Evolutionary conservation across 2,888 invertebrate species (phyloP), one percentile per base, ranked within the genome.

Genomic region (Drosophila barbarae): DNA sequence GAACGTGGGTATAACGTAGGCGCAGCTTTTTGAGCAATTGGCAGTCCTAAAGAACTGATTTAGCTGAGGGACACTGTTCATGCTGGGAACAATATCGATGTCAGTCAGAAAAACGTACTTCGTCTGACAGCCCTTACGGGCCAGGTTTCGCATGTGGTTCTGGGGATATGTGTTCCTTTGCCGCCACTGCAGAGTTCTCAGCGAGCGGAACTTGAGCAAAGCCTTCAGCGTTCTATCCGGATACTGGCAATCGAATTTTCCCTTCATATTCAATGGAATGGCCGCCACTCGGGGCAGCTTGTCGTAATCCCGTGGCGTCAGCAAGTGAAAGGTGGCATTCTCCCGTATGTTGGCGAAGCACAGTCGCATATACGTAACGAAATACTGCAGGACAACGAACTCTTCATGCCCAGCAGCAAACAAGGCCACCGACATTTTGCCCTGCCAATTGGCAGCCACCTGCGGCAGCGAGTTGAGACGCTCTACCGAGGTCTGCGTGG

Each of bases 1-100:
- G 87, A 95, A 96, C 0, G 97, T 97, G 0, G 97, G 97, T 80
- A 97, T 94, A 44, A 97, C 96, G 89, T 94, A 97, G 18, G 96
- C 96, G 87, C 96, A 97, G 72, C 92, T 90, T 71, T 90, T 91
- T 6, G 69, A 65, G 76, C 92, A 92, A 47, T 92, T 92, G 9
- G 91, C 90, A 30, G 87, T 91, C 18, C 89, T 89, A 15, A 95
- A 89, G 87, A 96, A 96, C 59, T 90, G 90, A 74, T 95, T 93
- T 66, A 97, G 90, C 21, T 92, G 91, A 53, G 92, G 92, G 2
- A 94, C 92, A 90, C 96, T 93, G 69, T 93, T 93, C 73, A 90
- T 90, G 68, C 95, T 95, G 1, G 97, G 96, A 63, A 97, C 93
- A 69, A 97, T 95, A 87, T 97, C 97, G 9, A 97, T 93, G 88